These are phyloP conservation scores for Ophioninae sp. DNA, from an alignment of 2,888 invertebrate species.

Conservation along the genomic window DNA sequence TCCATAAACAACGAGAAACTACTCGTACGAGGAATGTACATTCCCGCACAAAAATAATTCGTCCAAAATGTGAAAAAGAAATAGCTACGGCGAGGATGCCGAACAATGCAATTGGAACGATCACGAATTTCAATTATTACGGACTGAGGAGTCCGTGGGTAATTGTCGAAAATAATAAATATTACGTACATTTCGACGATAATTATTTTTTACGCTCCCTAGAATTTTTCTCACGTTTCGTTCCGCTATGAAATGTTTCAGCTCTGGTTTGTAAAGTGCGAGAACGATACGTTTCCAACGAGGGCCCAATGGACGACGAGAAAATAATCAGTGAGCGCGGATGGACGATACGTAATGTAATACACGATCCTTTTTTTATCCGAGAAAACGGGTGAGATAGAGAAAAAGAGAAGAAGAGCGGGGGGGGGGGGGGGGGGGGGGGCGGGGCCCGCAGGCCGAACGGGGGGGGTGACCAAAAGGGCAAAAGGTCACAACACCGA, in stretches of 20 bases:
- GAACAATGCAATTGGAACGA: neutral
- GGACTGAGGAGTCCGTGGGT: neutral
- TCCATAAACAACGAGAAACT: constrained; percentile 13
- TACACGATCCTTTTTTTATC: constrained; percentile 3
- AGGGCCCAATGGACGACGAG: constrained; percentile 19
- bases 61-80: neutral
- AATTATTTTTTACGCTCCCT: neutral
- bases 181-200: neutral
- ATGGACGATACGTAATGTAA: constrained; percentile 26
- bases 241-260: neutral
- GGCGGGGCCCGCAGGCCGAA: neutral
- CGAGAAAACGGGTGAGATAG: neutral
- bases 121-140: neutral
- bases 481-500: constrained; percentile 49
- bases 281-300: constrained; percentile 11
- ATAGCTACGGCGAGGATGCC: neutral
- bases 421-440: constrained; percentile 2
- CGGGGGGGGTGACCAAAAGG: constrained; percentile 40
- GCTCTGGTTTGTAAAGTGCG: constrained; percentile 18
- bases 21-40: neutral
- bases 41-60: neutral
- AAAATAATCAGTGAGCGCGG: constrained; percentile 46
- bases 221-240: neutral
- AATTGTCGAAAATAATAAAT: neutral
- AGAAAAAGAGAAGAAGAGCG: constrained; percentile 18